Percentiles rank a stretch among this genome's conserved stretches.
Conservation (phyloP, 2,113 vertebrate genomes). For the Calidris pugnax region DNA sequence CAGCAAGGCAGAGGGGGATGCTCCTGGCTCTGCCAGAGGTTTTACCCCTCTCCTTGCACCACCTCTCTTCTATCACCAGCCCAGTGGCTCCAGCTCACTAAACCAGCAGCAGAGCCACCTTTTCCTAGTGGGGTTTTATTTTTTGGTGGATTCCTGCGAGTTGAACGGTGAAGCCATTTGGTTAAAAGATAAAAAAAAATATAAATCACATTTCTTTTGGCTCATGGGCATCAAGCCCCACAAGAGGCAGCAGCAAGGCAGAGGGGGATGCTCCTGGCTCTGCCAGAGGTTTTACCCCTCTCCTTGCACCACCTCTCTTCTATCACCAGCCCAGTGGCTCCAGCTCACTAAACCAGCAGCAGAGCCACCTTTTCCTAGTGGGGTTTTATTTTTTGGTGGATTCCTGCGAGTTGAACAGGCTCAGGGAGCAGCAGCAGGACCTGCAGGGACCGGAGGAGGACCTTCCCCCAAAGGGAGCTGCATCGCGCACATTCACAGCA, state of each 20-base stretch:
- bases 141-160: not conserved
- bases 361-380: not conserved
- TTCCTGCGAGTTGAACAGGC: rapidly evolving
- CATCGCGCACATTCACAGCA: not conserved
- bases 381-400: not conserved
- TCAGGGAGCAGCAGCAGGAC: not conserved
- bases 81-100: not conserved
- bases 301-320: not conserved
- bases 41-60: not conserved
- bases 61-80: no score
- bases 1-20: not conserved
- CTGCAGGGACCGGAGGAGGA: not conserved
- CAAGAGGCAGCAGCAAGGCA: not conserved
- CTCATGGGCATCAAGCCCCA: rapidly evolving
- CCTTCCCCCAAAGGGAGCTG: not conserved
- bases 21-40: not conserved
- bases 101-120: not conserved
- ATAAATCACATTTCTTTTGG: no score
- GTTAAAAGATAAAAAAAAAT: no score
- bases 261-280: not conserved
- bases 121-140: not conserved
- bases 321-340: not conserved
- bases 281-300: not conserved
- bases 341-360: not conserved
- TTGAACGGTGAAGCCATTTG: no score